These are phyloP conservation scores for Vulpes lagopus DNA, from an alignment of 2,113 vertebrate genomes.

Conservation along the genomic window DNA sequence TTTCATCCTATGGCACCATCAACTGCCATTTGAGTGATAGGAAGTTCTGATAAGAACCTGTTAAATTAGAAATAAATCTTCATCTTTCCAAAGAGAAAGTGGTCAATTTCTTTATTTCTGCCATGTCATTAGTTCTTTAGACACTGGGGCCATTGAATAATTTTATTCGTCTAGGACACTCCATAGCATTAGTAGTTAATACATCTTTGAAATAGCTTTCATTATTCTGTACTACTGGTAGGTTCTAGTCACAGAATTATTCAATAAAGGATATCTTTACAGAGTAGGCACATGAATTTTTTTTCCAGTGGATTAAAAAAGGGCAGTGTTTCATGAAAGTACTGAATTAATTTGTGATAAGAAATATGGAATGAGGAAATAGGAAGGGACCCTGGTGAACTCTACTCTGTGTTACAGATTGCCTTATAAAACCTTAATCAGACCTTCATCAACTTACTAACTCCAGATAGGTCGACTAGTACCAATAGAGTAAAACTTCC, in stretches of 20 bases:
- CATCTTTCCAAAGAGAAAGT: slow-evolving; percentile 51
- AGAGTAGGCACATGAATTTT: neutral
- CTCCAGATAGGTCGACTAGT: neutral
- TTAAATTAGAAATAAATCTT: slow-evolving; percentile 46
- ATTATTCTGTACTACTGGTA: slow-evolving; percentile 33
- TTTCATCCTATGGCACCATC: neutral
- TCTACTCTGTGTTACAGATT: slow-evolving; percentile 68
- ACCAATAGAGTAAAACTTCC: neutral
- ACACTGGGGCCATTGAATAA: slow-evolving; percentile 1
- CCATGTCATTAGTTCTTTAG: slow-evolving; percentile 49
- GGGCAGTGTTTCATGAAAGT: slow-evolving; percentile 60
- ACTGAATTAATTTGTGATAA: slow-evolving; percentile 75
- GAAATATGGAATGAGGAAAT: slow-evolving; percentile 79
- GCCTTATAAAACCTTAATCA: slow-evolving; percentile 80
- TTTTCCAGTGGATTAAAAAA: slow-evolving; percentile 54
- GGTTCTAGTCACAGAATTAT: slow-evolving; percentile 54
- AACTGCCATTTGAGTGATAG: neutral
- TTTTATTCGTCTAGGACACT: slow-evolving; percentile 45
- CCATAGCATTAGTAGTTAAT: slow-evolving; percentile 62
- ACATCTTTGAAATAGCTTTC: slow-evolving; percentile 63
- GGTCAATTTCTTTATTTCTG: slow-evolving; percentile 46
- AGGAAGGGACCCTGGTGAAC: slow-evolving; percentile 72
- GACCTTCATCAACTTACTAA: slow-evolving; percentile 53
- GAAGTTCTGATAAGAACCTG: neutral
- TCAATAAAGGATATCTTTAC: slow-evolving; percentile 64